Evolutionary conservation across 64 coral and sea anemone genomes (phyloP).

Genomic region (Trachythela sp.): DNA sequence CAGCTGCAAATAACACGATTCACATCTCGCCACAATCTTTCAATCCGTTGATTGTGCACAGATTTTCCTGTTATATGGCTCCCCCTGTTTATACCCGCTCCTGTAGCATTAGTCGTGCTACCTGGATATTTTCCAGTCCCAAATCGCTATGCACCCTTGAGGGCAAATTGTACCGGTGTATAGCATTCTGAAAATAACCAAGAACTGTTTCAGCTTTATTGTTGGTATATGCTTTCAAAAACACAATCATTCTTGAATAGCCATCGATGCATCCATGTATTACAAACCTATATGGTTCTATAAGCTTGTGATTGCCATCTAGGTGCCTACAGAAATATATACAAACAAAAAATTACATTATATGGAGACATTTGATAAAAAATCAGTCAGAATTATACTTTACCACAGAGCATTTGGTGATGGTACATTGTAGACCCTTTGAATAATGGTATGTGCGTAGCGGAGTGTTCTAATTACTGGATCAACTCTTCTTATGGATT

Average conservation of each 20-base stretch:
- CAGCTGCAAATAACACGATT: not conserved
- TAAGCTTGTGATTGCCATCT: not conserved
- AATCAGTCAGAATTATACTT: not conserved
- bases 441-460: constrained; percentile 15
- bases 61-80: constrained; percentile 10
- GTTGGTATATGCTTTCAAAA: not conserved
- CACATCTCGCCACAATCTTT: constrained; percentile 11
- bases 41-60: constrained; percentile 22
- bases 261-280: constrained; percentile 6
- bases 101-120: not conserved
- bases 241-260: not conserved
- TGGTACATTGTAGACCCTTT: constrained; percentile 7
- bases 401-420: constrained; percentile 21
- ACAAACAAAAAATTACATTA: not conserved
- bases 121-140: not conserved
- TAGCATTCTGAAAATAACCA: not conserved
- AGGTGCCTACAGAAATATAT: not conserved
- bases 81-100: constrained; percentile 13
- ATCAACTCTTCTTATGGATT: constrained; percentile 38
- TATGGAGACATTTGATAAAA: not conserved
- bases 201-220: constrained; percentile 15
- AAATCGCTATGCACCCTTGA: not conserved
- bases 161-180: not conserved
- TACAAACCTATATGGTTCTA: not conserved
- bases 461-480: constrained; percentile 20